Percentiles rank a stretch among this genome's conserved stretches.
These are phyloP conservation scores for Lampris megalopsis DNA, from an alignment of 2,113 vertebrate genomes.

Conservation along the genomic window DNA sequence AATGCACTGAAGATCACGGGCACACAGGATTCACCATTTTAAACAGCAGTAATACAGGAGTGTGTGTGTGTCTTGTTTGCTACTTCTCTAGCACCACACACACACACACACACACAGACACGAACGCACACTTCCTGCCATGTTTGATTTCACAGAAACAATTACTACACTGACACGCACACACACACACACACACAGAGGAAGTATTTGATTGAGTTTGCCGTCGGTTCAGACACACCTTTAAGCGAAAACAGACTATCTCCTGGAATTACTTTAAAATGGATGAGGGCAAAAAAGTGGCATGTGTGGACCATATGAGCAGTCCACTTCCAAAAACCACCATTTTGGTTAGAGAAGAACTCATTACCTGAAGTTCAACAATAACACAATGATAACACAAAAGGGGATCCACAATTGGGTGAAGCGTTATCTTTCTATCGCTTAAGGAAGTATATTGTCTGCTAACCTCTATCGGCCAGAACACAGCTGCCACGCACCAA, in stretches of 20 bases:
- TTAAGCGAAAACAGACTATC: constrained; percentile 7
- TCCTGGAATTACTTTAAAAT: neutral
- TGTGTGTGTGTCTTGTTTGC: too few relatives aligned
- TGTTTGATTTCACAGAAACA: too few relatives aligned
- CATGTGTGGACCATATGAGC: constrained; percentile 23
- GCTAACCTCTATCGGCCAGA: too few relatives aligned
- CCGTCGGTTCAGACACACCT: constrained; percentile 12
- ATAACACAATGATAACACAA: too few relatives aligned
- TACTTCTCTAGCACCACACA: neutral
- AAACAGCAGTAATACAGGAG: neutral
- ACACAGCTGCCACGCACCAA: too few relatives aligned
- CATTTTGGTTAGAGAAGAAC: neutral
- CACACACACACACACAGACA: constrained; percentile 8
- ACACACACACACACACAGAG: neutral
- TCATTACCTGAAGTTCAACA: too few relatives aligned
- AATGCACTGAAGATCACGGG: too few relatives aligned
- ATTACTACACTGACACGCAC: neutral
- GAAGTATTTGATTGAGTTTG: neutral
- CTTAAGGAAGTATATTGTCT: too few relatives aligned
- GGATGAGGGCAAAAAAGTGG: neutral
- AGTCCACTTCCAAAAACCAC: neutral
- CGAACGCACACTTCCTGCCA: neutral
- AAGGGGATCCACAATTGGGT: too few relatives aligned
- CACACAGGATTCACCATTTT: neutral
- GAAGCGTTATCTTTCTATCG: too few relatives aligned